Percentiles rank a stretch among this genome's conserved stretches.
Evolutionary conservation across 2,888 invertebrate species (phyloP).

Genomic region (Cheilosia soror): DNA sequence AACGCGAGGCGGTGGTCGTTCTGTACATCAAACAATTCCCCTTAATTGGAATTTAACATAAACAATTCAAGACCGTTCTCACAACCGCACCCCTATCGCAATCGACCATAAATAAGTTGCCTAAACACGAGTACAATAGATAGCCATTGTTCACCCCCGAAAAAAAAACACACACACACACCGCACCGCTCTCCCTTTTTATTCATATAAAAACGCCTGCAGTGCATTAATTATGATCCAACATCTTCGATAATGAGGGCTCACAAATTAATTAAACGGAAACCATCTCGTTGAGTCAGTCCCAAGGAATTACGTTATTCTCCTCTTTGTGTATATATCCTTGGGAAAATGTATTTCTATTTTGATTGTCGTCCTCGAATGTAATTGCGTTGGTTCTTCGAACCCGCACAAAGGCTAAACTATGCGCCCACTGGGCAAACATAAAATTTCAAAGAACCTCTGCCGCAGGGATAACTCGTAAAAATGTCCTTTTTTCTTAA

Average conservation of each 20-base stretch:
- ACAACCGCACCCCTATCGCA: conserved; percentile 28
- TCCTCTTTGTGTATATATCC: conserved; percentile 8
- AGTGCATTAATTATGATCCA: conserved; percentile 67
- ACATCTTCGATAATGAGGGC: conserved; percentile 58
- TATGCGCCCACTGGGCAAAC: neutral
- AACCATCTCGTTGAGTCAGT: conserved; percentile 58
- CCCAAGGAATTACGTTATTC: conserved; percentile 29
- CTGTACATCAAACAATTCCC: neutral
- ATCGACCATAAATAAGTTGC: conserved; percentile 38
- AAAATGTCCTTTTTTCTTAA: neutral
- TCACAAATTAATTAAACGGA: conserved; percentile 70
- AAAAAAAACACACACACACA: neutral
- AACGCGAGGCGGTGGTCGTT: neutral
- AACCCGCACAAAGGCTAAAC: conserved; percentile 6
- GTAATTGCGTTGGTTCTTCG: conserved; percentile 19
- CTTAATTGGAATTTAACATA: conserved; percentile 20
- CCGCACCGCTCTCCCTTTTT: neutral
- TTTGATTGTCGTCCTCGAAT: conserved; percentile 10
- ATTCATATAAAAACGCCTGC: conserved; percentile 25
- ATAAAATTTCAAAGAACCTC: neutral
- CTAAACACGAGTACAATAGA: neutral
- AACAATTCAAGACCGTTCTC: conserved; percentile 11
- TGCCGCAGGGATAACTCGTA: neutral
- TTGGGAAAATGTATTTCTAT: conserved; percentile 51
- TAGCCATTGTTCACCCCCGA: neutral